phyloP scores from a whole-genome alignment of 2,888 invertebrate species.

The Lymantria dispar region DNA sequence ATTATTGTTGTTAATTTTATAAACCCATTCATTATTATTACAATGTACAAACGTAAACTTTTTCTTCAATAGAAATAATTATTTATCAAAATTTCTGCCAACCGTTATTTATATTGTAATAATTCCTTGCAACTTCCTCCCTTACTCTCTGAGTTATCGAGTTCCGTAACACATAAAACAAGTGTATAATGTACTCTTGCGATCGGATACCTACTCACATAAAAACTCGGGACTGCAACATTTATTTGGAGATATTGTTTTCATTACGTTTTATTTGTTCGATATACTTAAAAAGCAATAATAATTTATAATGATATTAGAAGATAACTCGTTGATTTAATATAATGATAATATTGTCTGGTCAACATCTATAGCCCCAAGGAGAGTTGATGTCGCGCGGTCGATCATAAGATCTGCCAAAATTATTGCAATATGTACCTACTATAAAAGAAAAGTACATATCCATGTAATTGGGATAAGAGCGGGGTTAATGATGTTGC shows the following conservation, averaged over 20 bases:
- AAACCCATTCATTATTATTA: conserved; percentile 2
- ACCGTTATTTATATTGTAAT: conserved; percentile 24
- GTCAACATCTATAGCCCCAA: too few species aligned
- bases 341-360: too few species aligned
- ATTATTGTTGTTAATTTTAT: background rate
- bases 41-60: background rate
- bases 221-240: conserved; percentile 30
- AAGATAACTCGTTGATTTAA: too few species aligned
- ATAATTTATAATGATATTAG: conserved; percentile 15
- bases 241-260: conserved; percentile 39
- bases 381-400: too few species aligned
- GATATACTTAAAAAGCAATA: conserved; percentile 34
- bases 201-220: conserved; percentile 27
- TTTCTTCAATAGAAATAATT: conserved; percentile 11
- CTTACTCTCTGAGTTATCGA: conserved; percentile 29
- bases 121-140: conserved; percentile 21
- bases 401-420: too few species aligned
- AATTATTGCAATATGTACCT: too few species aligned
- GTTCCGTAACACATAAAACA: conserved; percentile 36
- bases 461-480: too few species aligned
- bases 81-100: conserved; percentile 14
- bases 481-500: too few species aligned
- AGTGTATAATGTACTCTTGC: conserved; percentile 17
- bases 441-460: too few species aligned
- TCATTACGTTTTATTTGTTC: conserved; percentile 37